These are phyloP conservation scores for Chironomus tepperi DNA, from an alignment of 1,140 invertebrate genomes.

Conservation along the genomic window DNA sequence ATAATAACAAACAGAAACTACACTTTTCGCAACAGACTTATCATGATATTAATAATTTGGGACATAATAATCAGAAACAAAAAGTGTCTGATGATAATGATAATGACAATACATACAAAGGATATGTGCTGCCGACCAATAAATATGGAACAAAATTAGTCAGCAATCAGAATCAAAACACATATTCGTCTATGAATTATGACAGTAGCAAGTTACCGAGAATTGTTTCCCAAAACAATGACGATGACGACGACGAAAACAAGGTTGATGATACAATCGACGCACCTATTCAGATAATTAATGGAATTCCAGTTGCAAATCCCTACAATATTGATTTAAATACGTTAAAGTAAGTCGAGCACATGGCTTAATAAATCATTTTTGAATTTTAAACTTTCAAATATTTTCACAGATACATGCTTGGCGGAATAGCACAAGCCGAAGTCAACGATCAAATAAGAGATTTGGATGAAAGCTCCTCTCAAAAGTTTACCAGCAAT, in stretches of 20 bases:
- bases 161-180: neutral
- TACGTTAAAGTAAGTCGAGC: slow-evolving; percentile 26
- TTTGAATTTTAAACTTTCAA: neutral
- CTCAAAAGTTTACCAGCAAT: neutral
- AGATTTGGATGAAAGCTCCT: neutral
- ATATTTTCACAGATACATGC: neutral
- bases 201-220: neutral
- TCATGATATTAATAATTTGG: slow-evolving; percentile 38
- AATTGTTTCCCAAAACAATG: slow-evolving; percentile 4
- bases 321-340: slow-evolving; percentile 37
- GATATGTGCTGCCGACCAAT: neutral
- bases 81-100: slow-evolving; percentile 30
- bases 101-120: slow-evolving; percentile 11
- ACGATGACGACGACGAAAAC: slow-evolving; percentile 10
- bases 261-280: slow-evolving; percentile 25
- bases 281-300: slow-evolving; percentile 29
- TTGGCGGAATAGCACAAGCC: slow-evolving; percentile 11
- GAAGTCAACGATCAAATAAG: slow-evolving; percentile 18
- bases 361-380: neutral
- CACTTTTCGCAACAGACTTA: slow-evolving; percentile 39
- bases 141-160: slow-evolving; percentile 4
- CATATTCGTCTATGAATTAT: neutral
- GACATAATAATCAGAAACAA: slow-evolving; percentile 19
- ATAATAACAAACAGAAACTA: slow-evolving; percentile 32
- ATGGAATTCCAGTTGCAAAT: slow-evolving; percentile 28